phyloP scores from a whole-genome alignment of 2,888 invertebrate species.

The Aleiodes leptofemur region DNA sequence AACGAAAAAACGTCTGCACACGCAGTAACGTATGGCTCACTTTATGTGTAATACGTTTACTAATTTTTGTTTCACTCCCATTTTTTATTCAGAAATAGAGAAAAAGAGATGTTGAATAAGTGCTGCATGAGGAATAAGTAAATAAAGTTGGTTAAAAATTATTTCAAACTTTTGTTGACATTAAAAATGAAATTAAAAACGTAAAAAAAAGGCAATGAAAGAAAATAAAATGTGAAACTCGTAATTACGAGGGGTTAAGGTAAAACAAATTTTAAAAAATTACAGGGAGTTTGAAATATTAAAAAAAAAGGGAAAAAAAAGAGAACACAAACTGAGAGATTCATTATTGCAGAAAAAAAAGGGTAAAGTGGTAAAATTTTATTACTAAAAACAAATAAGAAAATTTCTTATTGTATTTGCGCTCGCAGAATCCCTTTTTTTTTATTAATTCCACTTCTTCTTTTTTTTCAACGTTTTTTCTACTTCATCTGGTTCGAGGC shows the following conservation, averaged over 20 bases:
- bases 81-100: slow-evolving; percentile 28
- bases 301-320: not conserved
- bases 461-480: slow-evolving; percentile 43
- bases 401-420: slow-evolving; percentile 35
- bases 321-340: not conserved
- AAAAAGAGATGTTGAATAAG: not conserved
- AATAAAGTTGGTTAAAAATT: slow-evolving; percentile 11
- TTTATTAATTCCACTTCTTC: slow-evolving; percentile 42
- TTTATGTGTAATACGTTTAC: slow-evolving; percentile 36
- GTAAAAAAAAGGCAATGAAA: not conserved
- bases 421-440: slow-evolving; percentile 37
- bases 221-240: slow-evolving; percentile 7
- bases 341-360: slow-evolving; percentile 34
- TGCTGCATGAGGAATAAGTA: slow-evolving; percentile 13
- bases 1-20: slow-evolving; percentile 46
- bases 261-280: slow-evolving; percentile 4
- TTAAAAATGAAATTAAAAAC: slow-evolving; percentile 26
- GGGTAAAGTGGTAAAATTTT: slow-evolving; percentile 10
- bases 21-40: slow-evolving; percentile 42
- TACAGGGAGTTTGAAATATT: slow-evolving; percentile 17
- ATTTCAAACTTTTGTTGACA: slow-evolving; percentile 18
- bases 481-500: slow-evolving; percentile 48
- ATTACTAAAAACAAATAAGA: slow-evolving; percentile 35
- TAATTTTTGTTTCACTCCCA: slow-evolving; percentile 41
- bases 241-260: slow-evolving; percentile 7